Evolutionary conservation across 2,797 vertebrate species (phyloP), one percentile per base, ranked within the genome.

Genomic region (Megaceryle alcyon): DNA sequence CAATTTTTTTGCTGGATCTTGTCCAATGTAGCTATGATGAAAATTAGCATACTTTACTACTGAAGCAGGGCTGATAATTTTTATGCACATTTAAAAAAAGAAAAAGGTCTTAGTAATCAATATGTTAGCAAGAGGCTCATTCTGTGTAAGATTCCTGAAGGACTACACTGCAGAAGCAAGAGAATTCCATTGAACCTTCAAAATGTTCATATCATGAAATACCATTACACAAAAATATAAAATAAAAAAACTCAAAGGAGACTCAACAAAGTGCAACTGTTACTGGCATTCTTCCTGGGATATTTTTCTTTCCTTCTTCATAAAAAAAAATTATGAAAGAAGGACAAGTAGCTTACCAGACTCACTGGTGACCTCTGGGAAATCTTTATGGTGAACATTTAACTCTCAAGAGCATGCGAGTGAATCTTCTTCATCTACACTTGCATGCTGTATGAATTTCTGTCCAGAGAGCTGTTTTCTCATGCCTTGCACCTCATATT

Each of bases 241-340:
- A 82, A 79, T 39, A 39, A 60, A 70, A 95, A 79, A 80, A n/a
- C 46, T 91, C 43, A 56, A 46, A 94, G 59, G 39, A 66, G 68
- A 90, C 61, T 87, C 86, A 87, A 77, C 68, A 81, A 80, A 91
- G 25, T 1, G 0, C 53, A 83, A 83, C 68, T 66, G n/a, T 79
- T 84, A 88, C 17, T 90, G 73, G 37, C 82, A 66, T 72, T 79
- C 64, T 63, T 86, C 56, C 71, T 91, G 59, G 41, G 39, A 56
- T 82, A 19, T 66, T 71, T 95, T 80, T 37, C 35, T 87, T 91
- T 43, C 23, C 37, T 94, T 86, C 31, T 39, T 73, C 66, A 46
- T 73, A 63, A 79, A 93, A 95, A 95, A 35, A 31, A 93, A 31
- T 76, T 76, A 19, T 61, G 72, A 75, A 90, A 95, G 76, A 79